Evolutionary conservation across 2,797 vertebrate species (phyloP).

Genomic region (Synanceia verrucosa): DNA sequence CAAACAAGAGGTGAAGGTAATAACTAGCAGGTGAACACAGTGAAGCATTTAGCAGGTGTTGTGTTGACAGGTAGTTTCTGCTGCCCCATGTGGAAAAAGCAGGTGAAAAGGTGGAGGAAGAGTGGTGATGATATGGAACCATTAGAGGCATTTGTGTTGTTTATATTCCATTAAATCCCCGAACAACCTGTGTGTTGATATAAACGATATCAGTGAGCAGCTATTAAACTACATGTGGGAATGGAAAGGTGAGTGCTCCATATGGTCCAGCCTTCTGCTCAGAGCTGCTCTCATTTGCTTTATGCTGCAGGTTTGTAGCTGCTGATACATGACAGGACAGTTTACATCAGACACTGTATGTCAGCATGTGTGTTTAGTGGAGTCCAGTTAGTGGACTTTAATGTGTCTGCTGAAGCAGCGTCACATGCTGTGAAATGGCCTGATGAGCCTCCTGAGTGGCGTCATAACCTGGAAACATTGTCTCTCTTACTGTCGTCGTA

Average conservation of each 20-base stretch:
- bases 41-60: too few relatives aligned
- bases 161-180: background rate
- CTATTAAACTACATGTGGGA: background rate
- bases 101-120: background rate
- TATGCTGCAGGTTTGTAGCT: conserved; percentile 14
- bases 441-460: background rate
- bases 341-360: conserved; percentile 8
- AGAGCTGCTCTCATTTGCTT: conserved; percentile 13
- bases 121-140: background rate
- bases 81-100: background rate
- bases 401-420: conserved; percentile 4
- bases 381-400: conserved; percentile 11
- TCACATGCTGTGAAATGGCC: conserved; percentile 9
- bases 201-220: conserved; percentile 7
- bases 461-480: conserved; percentile 2
- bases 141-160: background rate
- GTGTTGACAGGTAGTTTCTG: background rate
- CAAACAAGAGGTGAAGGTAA: too few relatives aligned
- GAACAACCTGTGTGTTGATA: background rate
- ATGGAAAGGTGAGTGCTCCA: conserved; percentile 5
- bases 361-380: background rate
- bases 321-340: conserved; percentile 7
- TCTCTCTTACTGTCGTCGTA: background rate
- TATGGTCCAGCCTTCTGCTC: conserved; percentile 5
- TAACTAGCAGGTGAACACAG: too few relatives aligned